Percentiles rank a stretch among this genome's conserved stretches.
These are phyloP conservation scores for Nebria ingens DNA, from an alignment of 1,140 invertebrate species.

Conservation along the genomic window DNA sequence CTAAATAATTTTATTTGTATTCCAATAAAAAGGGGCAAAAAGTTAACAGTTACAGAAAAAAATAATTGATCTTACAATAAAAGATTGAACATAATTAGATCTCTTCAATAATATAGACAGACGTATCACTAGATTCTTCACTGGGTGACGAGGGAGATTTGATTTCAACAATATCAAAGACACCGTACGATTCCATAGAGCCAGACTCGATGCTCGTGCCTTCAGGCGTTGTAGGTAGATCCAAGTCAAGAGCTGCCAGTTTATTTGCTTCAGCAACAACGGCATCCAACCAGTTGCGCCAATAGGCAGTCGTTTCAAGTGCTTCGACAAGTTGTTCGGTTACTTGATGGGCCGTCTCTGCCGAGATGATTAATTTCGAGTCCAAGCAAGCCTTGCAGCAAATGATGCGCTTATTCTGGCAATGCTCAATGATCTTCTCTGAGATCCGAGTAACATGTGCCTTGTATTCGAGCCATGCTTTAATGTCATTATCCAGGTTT, in stretches of 20 bases:
- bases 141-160: background rate
- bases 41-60: too few species aligned
- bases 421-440: constrained; percentile 22
- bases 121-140: constrained; percentile 16
- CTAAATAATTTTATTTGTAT: too few species aligned
- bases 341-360: constrained; percentile 25
- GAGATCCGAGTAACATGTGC: constrained; percentile 25
- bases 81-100: too few species aligned
- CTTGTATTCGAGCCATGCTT: constrained; percentile 25
- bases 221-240: background rate
- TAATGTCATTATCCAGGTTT: constrained; percentile 22
- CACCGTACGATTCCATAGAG: background rate
- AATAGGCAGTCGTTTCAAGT: constrained; percentile 24
- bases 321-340: constrained; percentile 24
- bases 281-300: constrained; percentile 24
- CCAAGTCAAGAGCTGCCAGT: constrained; percentile 9
- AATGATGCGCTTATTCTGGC: constrained; percentile 21
- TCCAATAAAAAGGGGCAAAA: too few species aligned
- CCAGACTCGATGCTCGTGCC: background rate
- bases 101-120: constrained; percentile 21
- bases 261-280: constrained; percentile 20
- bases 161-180: constrained; percentile 13
- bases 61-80: too few species aligned
- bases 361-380: constrained; percentile 24
- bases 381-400: constrained; percentile 28